A percentile compares a stretch with the other conserved stretches of the same genome.
Evolutionary conservation across 2,888 invertebrate species (phyloP).

Genomic region (Eupelmus urozonus): DNA sequence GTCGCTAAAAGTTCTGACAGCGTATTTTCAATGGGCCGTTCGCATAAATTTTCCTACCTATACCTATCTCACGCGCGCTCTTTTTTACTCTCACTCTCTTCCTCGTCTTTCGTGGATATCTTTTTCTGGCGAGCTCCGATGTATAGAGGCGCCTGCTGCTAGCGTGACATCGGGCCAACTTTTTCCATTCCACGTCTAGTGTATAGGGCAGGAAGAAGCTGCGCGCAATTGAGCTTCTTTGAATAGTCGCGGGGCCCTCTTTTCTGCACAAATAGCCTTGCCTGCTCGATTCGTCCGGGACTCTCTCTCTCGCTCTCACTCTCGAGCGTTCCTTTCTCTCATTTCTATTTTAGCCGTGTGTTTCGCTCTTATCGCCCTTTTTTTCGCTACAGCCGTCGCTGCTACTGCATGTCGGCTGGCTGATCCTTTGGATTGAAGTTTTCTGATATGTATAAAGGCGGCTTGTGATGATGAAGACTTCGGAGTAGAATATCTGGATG

Average conservation of each 20-base stretch:
- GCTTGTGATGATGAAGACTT: too few relatives aligned
- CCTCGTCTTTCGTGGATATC: background rate
- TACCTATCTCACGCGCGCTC: background rate
- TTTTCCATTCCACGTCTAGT: slow-evolving; percentile 64
- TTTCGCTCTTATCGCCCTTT: slow-evolving; percentile 6
- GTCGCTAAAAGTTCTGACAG: slow-evolving; percentile 56
- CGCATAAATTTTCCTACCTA: slow-evolving; percentile 52
- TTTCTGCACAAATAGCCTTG: slow-evolving; percentile 60
- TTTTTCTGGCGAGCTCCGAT: background rate
- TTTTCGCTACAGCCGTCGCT: slow-evolving; percentile 4
- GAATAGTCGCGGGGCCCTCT: slow-evolving; percentile 60
- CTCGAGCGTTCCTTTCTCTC: slow-evolving; percentile 9
- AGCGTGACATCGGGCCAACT: slow-evolving; percentile 57
- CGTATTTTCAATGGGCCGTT: slow-evolving; percentile 57
- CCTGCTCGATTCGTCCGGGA: too few relatives aligned
- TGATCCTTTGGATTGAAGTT: slow-evolving; percentile 16
- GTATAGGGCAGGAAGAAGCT: slow-evolving; percentile 54
- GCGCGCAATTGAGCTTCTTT: slow-evolving; percentile 61
- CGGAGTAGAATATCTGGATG: too few relatives aligned
- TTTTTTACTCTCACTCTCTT: background rate
- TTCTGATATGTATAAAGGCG: slow-evolving; percentile 29
- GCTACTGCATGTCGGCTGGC: slow-evolving; percentile 1
- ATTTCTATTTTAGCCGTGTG: slow-evolving; percentile 41
- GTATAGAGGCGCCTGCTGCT: slow-evolving; percentile 25
- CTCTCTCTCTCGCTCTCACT: slow-evolving; percentile 4